phyloP scores from a whole-genome alignment of 2,888 invertebrate genomes.

The Cosmopolites sordidus region DNA sequence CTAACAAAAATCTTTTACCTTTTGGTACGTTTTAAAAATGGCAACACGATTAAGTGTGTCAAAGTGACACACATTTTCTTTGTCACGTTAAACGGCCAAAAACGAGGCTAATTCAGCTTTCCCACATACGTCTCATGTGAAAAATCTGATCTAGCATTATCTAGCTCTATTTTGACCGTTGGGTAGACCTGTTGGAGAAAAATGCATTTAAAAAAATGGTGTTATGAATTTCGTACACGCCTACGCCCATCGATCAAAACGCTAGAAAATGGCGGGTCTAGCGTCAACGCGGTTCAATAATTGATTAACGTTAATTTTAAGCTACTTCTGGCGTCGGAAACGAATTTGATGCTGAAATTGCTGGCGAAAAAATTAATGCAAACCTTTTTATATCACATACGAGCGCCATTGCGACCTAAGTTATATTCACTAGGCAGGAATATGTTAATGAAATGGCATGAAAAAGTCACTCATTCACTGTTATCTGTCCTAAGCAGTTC shows the following conservation, averaged over 20 bases:
- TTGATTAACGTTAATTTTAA: conserved; percentile 38
- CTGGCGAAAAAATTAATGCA: conserved; percentile 49
- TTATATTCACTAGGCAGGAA: conserved; percentile 49
- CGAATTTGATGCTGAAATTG: conserved; percentile 38
- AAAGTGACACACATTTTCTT: conserved; percentile 34
- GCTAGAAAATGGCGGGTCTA: conserved; percentile 16
- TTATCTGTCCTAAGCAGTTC: conserved; percentile 47
- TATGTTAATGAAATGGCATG: conserved; percentile 48
- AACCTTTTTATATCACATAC: conserved; percentile 51
- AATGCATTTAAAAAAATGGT: conserved; percentile 5
- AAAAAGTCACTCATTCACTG: conserved; percentile 50
- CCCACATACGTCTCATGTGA: conserved; percentile 10
- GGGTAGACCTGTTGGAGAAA: conserved; percentile 27
- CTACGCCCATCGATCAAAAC: conserved; percentile 24
- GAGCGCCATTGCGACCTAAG: conserved; percentile 49
- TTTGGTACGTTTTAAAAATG: conserved; percentile 25
- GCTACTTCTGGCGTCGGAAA: conserved; percentile 44
- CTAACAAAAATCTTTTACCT: conserved; percentile 34
- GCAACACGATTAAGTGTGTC: conserved; percentile 24
- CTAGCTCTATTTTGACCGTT: conserved; percentile 24
- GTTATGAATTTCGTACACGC: conserved; percentile 17
- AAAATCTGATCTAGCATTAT: background rate
- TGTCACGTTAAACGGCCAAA: conserved; percentile 34
- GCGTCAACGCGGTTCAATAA: conserved; percentile 14
- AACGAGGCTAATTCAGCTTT: conserved; percentile 29